These are phyloP conservation scores for Neoarius graeffei DNA, from an alignment of 2,113 vertebrate species.

Conservation along the genomic window DNA sequence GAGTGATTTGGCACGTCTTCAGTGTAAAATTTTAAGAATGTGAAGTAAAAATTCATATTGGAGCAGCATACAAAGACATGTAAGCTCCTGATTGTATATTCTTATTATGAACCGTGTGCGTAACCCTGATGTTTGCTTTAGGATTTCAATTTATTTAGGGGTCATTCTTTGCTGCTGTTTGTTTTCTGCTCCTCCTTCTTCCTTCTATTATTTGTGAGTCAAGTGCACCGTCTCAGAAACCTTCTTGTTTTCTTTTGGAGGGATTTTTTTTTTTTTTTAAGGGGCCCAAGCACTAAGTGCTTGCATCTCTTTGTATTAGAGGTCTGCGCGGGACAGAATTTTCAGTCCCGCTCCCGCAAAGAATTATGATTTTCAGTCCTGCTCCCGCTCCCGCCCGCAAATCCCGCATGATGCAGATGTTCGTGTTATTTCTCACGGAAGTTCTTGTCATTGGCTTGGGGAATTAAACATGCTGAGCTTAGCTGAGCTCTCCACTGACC, in stretches of 20 bases:
- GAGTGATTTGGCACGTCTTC: neutral
- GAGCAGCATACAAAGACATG: neutral
- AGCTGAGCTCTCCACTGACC: no score
- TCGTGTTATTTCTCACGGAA: no score
- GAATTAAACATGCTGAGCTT: no score
- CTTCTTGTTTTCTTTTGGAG: neutral
- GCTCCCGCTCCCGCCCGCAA: no score
- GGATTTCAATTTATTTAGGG: neutral
- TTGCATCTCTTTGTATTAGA: neutral
- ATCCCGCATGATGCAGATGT: no score
- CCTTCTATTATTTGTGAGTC: neutral
- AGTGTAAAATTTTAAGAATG: neutral
- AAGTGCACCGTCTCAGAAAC: no score
- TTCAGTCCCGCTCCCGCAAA: no score
- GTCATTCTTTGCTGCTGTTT: neutral
- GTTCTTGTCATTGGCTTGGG: no score
- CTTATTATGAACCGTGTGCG: neutral
- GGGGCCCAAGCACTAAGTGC: neutral
- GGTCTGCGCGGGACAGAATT: no score
- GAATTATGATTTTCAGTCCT: no score
- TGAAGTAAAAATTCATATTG: neutral
- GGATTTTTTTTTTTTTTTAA: neutral
- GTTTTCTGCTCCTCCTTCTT: neutral
- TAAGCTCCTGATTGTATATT: neutral
- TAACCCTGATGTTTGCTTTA: neutral